Percentiles rank a stretch among this genome's conserved stretches.
phyloP scores from a whole-genome alignment of 1,140 invertebrate genomes.

The Zaprionus africanus region DNA sequence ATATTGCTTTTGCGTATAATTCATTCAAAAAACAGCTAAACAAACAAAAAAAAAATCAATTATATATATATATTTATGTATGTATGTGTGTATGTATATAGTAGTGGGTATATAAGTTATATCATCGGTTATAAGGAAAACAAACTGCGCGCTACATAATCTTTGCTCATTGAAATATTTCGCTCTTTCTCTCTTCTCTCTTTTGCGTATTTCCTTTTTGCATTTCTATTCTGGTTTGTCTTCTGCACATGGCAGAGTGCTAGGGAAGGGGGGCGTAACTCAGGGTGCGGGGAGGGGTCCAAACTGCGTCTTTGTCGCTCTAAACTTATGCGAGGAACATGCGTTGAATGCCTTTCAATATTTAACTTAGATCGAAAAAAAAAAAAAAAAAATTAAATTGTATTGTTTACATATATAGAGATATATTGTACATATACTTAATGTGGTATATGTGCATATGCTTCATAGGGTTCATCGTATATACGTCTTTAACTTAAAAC shows the following conservation, averaged over 20 bases:
- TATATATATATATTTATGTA: slow-evolving; percentile 35
- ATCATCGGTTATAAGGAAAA: slow-evolving; percentile 58
- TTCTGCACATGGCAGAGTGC: slow-evolving; percentile 11
- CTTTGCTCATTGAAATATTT: slow-evolving; percentile 29
- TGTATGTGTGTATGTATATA: slow-evolving; percentile 25
- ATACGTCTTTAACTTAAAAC: slow-evolving; percentile 27
- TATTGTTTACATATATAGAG: slow-evolving; percentile 10
- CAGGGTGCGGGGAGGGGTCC: not conserved
- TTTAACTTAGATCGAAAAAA: slow-evolving; percentile 46
- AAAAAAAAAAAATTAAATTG: slow-evolving; percentile 23
- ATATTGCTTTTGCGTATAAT: slow-evolving; percentile 82
- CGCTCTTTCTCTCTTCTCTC: slow-evolving; percentile 35
- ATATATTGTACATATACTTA: slow-evolving; percentile 7
- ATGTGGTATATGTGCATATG: slow-evolving; percentile 15
- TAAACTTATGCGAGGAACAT: slow-evolving; percentile 82
- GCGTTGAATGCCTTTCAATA: slow-evolving; percentile 70
- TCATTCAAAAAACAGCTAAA: slow-evolving; percentile 81
- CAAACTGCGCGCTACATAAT: slow-evolving; percentile 60
- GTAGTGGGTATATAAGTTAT: slow-evolving; percentile 37
- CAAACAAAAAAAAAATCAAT: slow-evolving; percentile 66
- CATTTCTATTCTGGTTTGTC: slow-evolving; percentile 12
- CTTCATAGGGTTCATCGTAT: slow-evolving; percentile 14
- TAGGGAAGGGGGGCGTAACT: not conserved
- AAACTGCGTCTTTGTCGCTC: slow-evolving; percentile 65
- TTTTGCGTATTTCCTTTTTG: slow-evolving; percentile 14